phyloP scores from a whole-genome alignment of 2,113 vertebrate species.

The Phalacrocorax pelagicus region DNA sequence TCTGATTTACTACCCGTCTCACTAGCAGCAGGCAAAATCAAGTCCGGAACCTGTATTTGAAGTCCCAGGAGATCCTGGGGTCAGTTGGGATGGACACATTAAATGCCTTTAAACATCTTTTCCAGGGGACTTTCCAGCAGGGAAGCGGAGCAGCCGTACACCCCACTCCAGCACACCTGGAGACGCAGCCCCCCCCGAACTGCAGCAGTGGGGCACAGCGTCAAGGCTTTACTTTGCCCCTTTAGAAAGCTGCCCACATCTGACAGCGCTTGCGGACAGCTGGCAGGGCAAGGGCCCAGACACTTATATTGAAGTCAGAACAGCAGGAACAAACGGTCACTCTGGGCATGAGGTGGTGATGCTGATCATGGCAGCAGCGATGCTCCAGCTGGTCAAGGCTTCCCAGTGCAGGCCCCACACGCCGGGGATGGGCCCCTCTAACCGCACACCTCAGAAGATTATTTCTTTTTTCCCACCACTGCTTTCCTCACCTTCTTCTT shows the following conservation, averaged over 20 bases:
- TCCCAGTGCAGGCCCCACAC: not conserved
- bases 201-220: not conserved
- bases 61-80: accelerated
- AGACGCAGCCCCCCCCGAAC: not conserved
- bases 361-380: not conserved
- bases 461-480: too few species aligned
- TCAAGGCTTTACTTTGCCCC: not conserved
- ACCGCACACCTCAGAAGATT: not conserved
- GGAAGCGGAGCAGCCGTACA: accelerated
- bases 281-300: not conserved
- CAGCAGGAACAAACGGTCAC: not conserved
- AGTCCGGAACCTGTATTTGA: accelerated
- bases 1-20: accelerated
- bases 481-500: constrained; percentile 88
- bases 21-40: not conserved
- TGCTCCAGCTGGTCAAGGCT: not conserved
- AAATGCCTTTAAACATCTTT: accelerated
- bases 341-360: accelerated
- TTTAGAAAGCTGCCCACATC: not conserved
- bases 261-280: not conserved
- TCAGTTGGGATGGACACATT: not conserved
- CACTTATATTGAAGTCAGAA: not conserved
- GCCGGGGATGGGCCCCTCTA: not conserved
- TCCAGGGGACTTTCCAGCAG: accelerated
- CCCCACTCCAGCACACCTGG: accelerated